Evolutionary conservation across 1,140 invertebrate species (phyloP).

Genomic region (Plodia interpunctella): DNA sequence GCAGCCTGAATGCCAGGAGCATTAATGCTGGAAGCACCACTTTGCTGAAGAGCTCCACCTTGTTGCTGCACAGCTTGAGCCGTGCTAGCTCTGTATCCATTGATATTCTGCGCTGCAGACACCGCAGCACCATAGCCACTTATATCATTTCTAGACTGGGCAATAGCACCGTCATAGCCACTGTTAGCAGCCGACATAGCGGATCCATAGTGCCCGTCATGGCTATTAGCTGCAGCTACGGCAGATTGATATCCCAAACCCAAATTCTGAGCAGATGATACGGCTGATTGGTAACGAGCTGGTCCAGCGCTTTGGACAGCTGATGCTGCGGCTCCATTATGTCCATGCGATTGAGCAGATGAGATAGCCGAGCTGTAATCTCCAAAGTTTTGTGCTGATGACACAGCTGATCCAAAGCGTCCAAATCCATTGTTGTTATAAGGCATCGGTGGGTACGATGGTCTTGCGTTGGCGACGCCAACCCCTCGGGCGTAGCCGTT

Average conservation of each 20-base stretch:
- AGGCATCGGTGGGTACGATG: constrained; percentile 26
- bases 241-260: constrained; percentile 33
- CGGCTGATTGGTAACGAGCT: constrained; percentile 29
- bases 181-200: constrained; percentile 41
- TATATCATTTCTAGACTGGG: constrained; percentile 16
- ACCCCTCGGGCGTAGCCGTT: constrained; percentile 28
- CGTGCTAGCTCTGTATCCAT: constrained; percentile 40
- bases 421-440: constrained; percentile 19
- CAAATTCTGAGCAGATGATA: constrained; percentile 33
- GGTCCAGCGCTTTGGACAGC: constrained; percentile 29
- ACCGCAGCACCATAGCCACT: constrained; percentile 39
- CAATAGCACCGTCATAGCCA: constrained; percentile 23
- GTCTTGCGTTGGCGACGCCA: constrained; percentile 31
- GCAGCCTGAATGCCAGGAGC: constrained; percentile 54
- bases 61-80: constrained; percentile 46
- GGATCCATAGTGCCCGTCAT: constrained; percentile 36
- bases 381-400: constrained; percentile 38
- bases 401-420: constrained; percentile 27
- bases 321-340: constrained; percentile 31
- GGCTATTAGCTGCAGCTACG: constrained; percentile 32
- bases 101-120: constrained; percentile 43
- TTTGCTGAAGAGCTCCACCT: constrained; percentile 38
- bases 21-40: constrained; percentile 49
- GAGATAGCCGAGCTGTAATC: constrained; percentile 41
- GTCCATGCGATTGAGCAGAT: constrained; percentile 36